A percentile compares a stretch with the other conserved stretches of the same genome.
phyloP scores from a whole-genome alignment of 2,113 vertebrate species.

The Xenus cinereus region DNA sequence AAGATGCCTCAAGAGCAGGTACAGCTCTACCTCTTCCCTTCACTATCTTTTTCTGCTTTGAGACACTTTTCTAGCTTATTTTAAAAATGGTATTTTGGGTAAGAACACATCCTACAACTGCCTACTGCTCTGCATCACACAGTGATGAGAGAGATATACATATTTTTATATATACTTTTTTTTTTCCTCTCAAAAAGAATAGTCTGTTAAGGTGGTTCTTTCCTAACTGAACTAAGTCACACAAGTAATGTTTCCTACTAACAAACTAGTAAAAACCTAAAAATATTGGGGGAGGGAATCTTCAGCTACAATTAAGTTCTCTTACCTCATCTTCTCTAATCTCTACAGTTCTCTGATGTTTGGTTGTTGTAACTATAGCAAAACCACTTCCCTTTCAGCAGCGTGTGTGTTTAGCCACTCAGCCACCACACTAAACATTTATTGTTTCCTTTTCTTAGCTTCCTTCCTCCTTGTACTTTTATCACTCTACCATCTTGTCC shows the following conservation, averaged over 20 bases:
- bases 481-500: not conserved
- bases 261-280: not conserved
- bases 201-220: not conserved
- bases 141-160: not conserved
- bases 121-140: not conserved
- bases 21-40: not conserved
- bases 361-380: not conserved
- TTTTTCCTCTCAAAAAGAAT: rapidly evolving
- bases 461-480: not conserved
- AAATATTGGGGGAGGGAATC: not conserved
- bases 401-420: not conserved
- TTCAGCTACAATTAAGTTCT: not conserved
- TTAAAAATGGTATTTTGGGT: not conserved
- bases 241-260: not conserved
- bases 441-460: not conserved
- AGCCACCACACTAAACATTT: not conserved
- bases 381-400: not conserved
- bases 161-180: not conserved
- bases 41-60: not conserved
- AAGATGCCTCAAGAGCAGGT: not conserved
- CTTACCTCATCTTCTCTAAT: not conserved
- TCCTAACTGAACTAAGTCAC: not conserved
- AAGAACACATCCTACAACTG: not conserved
- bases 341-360: not conserved
- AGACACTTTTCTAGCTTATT: not conserved